Evolutionary conservation across 2,888 invertebrate genomes (phyloP), one percentile per base, ranked within the genome.

Genomic region (Sesamia inferens): DNA sequence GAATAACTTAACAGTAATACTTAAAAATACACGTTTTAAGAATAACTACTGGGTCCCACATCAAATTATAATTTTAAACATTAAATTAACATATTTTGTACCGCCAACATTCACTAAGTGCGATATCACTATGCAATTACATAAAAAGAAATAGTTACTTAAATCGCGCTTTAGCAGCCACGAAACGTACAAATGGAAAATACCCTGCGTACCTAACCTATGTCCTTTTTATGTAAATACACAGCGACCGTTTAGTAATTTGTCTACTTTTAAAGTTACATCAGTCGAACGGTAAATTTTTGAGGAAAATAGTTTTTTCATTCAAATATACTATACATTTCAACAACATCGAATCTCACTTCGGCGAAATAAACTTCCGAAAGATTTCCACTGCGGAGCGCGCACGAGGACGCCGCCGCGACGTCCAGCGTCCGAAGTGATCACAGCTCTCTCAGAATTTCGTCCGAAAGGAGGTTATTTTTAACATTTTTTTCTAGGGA

Each of bases 1-100:
- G 94, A 95, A 94, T 94, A 95, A 94, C 93, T 94, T 94, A 95
- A 93, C 87, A 91, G 88, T 94, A 95, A 94, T 93, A 95, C 95
- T 94, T 94, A 94, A 89, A 92, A 91, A 93, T 94, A 93, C 90
- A 92, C 83, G 87, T 90, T 92, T 92, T 90, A 91, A 89, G 90
- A 93, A 92, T 93, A 94, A 88, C 94, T 94, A 95, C 92, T 93
- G 95, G 95, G 94, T 95, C 95, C 95, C 95, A 90, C 89, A 87
- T 93, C 89, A 92, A 94, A 93, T 91, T 89, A 90, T 90, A 92
- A 88, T 85, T 88, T 86, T 88, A 87, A 87, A 88, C 74, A 87
- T 90, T 87, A 91, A 92, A 92, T 87, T 89, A 92, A 92, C 79
- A 86, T 89, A 90, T 87, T 92, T 92, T 91, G 93, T 92, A 93